Evolutionary conservation across 1,140 invertebrate species (phyloP).

Genomic region (Lineus longissimus): DNA sequence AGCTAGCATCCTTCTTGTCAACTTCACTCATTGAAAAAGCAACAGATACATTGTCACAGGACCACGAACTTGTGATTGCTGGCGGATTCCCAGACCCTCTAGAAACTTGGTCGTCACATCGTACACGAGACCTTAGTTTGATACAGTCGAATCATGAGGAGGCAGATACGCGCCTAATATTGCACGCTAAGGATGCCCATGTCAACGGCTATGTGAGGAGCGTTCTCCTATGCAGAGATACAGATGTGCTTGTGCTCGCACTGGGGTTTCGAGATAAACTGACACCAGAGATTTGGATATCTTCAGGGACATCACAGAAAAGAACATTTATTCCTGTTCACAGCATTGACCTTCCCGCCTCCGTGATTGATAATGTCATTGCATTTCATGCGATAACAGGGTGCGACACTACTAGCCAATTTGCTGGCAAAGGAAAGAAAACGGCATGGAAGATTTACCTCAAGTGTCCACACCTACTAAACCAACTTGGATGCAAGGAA

Average conservation of each 20-base stretch:
- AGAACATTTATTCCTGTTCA: background rate
- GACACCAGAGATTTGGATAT: background rate
- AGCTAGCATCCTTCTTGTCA: background rate
- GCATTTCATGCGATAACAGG: background rate
- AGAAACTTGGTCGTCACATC: background rate
- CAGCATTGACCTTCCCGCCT: background rate
- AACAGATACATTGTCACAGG: background rate
- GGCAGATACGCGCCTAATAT: background rate
- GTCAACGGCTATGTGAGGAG: background rate
- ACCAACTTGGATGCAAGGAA: background rate
- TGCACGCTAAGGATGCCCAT: background rate
- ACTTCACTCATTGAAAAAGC: background rate
- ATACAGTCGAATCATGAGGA: background rate
- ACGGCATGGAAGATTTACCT: background rate
- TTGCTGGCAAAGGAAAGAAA: background rate
- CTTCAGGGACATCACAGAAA: background rate
- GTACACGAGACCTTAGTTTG: background rate
- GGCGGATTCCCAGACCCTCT: background rate
- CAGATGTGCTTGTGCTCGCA: background rate
- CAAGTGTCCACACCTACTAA: background rate
- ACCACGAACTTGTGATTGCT: background rate
- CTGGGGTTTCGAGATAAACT: background rate
- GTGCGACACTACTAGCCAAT: background rate
- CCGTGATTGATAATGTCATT: background rate
- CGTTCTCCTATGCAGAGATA: background rate